Evolutionary conservation across 2,797 vertebrate genomes (phyloP).

Genomic region (Notolabrus celidotus): DNA sequence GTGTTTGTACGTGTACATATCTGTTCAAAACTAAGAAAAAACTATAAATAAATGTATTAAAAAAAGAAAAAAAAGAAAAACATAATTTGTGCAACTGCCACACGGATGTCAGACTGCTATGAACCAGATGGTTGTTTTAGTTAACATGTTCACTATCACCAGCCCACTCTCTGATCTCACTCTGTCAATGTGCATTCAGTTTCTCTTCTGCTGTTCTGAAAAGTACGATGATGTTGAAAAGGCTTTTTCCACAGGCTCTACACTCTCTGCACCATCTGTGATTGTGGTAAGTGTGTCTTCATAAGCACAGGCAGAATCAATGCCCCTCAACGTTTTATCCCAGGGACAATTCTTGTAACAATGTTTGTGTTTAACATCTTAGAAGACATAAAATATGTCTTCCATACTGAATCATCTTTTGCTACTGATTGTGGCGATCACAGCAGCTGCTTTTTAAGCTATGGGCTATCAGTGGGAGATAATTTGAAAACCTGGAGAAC

Average conservation of each 20-base stretch:
- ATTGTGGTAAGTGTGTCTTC: slow-evolving; percentile 47
- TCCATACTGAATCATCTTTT: not conserved
- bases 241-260: slow-evolving; percentile 47
- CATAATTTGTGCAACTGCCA: not conserved
- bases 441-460: not conserved
- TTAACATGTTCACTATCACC: not conserved
- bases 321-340: slow-evolving; percentile 20
- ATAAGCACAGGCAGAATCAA: slow-evolving; percentile 36
- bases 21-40: too few species aligned
- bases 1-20: too few species aligned
- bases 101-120: not conserved
- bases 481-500: not conserved
- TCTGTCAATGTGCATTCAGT: slow-evolving; percentile 38
- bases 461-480: not conserved
- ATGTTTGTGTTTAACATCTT: slow-evolving; percentile 20
- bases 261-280: slow-evolving; percentile 56
- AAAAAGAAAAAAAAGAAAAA: too few species aligned
- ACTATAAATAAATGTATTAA: too few species aligned
- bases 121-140: not conserved
- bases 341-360: slow-evolving; percentile 20
- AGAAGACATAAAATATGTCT: not conserved
- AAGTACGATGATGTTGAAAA: slow-evolving; percentile 26
- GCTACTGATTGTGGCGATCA: not conserved
- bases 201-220: slow-evolving; percentile 20
- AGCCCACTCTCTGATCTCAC: not conserved